Base-by-base conservation (phyloP, 2,113 vertebrate species). In the Gnathonemus longibarbis region DNA sequence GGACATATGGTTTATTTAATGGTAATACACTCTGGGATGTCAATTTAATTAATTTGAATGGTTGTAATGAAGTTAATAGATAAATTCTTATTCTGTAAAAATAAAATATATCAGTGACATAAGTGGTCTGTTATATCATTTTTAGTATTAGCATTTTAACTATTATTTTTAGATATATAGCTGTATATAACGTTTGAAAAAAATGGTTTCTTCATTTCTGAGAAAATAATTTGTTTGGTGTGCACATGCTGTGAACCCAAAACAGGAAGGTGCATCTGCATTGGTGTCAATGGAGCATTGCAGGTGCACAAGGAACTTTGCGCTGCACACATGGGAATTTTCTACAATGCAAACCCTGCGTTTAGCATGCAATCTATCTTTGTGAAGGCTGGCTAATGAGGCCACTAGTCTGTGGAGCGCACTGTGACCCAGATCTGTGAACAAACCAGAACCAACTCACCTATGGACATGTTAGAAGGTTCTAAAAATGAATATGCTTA, bases 361-460 rank as follows among this genome's bases (percentile, higher is more conserved):
- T 88, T 58, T 58, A 66, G 87, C 52, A 88, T 45, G 39, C 35
- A 24, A 88, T 88, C 87, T 62, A 24, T 88, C 87, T 88, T 88
- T 58, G 35, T 19, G 53, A 58, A 53, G 87, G 35, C 35, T 48
- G 35, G 87, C 45, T 88, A 88, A 88, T 88, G 52, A 62, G 87
- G 87, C 87, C 35, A 50, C 87, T 31, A 58, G 52, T 62, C 35
- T 62, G 21, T 42, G 8, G 31, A 56, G 15, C 9, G 9, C 87
- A 88, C 50, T 24, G 50, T 88, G 87, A 88, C 87, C 87, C 53
- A 88, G 53, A 42, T 62, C 53, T 88, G 31, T 58, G 35, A 5
- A 52, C 11, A 50, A 48, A 50, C 84, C 27, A 87, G 27, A 52
- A 52, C 85, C 50, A 52, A 87, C 11, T 52, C n/a, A 53, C 85